Evolutionary conservation across 1,140 invertebrate genomes (phyloP), one percentile per base, ranked within the genome.

Genomic region (Kradibia gibbosae): DNA sequence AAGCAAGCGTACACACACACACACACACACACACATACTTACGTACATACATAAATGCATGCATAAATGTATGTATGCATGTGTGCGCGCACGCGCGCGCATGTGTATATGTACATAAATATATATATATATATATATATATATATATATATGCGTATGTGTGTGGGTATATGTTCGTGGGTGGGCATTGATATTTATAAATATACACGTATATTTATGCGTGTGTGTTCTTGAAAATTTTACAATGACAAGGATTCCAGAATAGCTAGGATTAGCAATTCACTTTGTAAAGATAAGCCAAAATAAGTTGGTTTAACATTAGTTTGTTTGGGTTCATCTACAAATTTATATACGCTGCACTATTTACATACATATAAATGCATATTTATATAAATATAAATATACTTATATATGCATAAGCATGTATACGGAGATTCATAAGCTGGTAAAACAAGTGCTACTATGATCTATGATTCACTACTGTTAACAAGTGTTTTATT

Each of bases 201-300:
- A n/a, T 81, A 74, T 71, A 72, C 79, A 48, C 78, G 74, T 34
- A 71, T 34, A 17, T 70, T n/a, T 72, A 34, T 65, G 31, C 60
- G 25, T 73, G 31, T 73, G 31, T 39, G n/a, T 67, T 25, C 22
- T 48, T 31, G 31, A 39, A 62, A 17, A 20, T 45, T 13, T 57
- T n/a, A 77, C 36, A 70, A 70, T 67, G 1, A 42, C 28, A 55
- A 45, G 76, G 45, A 53, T 36, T 39, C 20, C 17, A 55, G 48
- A 48, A 55, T 50, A 2, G 15, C n/a, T 31, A 28, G 39, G 55
- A 76, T 62, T 76, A 28, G n/a, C 57, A 25, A 79, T 42, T 71
- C 22, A 39, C n/a, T 67, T 65, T 73, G 17, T 60, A 53, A 15
- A 20, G 25, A 25, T 70, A 62, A 25, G 78, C 36, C 39, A n/a